A percentile compares a stretch with the other conserved stretches of the same genome.
Conservation (phyloP, 2,113 vertebrate species). For the Bubo blakistoni region DNA sequence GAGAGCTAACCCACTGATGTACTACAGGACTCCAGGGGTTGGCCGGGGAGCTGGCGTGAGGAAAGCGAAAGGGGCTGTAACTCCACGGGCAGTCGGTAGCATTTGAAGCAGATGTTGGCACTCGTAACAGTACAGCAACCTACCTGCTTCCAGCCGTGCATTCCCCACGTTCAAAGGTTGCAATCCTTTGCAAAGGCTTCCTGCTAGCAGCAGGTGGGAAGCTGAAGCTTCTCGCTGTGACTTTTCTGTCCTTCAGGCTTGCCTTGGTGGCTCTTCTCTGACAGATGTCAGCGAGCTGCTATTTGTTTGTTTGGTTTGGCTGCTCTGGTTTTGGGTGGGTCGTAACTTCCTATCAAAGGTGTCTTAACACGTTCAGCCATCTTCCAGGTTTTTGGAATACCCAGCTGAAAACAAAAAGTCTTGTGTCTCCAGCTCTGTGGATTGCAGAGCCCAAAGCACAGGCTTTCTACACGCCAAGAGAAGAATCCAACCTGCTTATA, state of each 20-base stretch:
- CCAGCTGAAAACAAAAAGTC: constrained; percentile 48
- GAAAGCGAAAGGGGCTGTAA: neutral
- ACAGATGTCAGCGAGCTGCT: constrained; percentile 3
- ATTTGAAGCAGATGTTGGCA: neutral
- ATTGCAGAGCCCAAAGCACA: constrained; percentile 19
- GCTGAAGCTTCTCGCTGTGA: neutral
- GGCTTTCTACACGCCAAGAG: neutral
- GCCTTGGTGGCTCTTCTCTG: neutral
- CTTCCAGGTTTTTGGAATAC: constrained; percentile 56
- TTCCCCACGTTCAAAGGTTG: neutral
- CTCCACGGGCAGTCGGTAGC: neutral
- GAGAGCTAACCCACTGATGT: neutral
- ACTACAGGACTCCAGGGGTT: neutral
- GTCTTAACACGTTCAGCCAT: constrained; percentile 51
- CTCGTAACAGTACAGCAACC: neutral
- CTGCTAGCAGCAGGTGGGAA: neutral
- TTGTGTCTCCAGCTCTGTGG: constrained; percentile 32
- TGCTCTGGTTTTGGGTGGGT: constrained; percentile 16
- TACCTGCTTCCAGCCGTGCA: fast-evolving
- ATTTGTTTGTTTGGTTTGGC: constrained; percentile 48
- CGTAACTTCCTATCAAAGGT: constrained; percentile 24
- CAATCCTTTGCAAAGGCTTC: neutral
- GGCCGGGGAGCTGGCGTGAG: neutral
- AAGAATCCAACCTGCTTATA: neutral
- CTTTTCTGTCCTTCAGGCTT: neutral